These are phyloP conservation scores for Clarias magur DNA, from an alignment of 2,113 vertebrate genomes.

Conservation along the genomic window DNA sequence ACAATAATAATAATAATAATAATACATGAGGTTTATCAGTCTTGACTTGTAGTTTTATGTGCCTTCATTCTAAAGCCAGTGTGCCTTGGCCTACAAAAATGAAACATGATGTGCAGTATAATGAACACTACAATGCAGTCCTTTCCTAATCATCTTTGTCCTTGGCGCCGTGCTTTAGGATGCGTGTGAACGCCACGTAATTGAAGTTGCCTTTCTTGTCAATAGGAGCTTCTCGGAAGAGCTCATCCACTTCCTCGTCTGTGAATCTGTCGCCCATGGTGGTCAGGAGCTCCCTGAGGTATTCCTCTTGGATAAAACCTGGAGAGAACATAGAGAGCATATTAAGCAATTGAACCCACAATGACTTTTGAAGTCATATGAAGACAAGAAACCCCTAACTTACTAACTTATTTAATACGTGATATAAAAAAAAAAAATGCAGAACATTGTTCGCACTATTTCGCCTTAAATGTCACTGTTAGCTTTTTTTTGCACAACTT, in stretches of 20 bases:
- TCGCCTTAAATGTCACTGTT: too few relatives aligned
- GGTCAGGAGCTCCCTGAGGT: constrained; percentile 42
- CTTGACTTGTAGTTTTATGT: background rate
- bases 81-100: background rate
- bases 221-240: constrained; percentile 46
- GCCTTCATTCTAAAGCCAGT: background rate
- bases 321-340: background rate
- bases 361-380: background rate
- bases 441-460: too few relatives aligned
- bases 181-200: constrained; percentile 46
- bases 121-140: background rate
- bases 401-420: background rate
- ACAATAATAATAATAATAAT: background rate
- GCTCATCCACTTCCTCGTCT: constrained; percentile 45
- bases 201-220: constrained; percentile 50
- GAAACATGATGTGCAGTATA: constrained; percentile 21
- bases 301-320: constrained; percentile 45
- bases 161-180: constrained; percentile 44
- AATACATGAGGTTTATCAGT: background rate
- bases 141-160: constrained; percentile 40
- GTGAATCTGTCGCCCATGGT: constrained; percentile 47
- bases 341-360: background rate
- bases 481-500: too few relatives aligned
- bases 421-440: too few relatives aligned
- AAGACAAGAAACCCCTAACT: background rate